Base-by-base conservation (phyloP, 2,113 vertebrate genomes). In the Oxyura jamaicensis region DNA sequence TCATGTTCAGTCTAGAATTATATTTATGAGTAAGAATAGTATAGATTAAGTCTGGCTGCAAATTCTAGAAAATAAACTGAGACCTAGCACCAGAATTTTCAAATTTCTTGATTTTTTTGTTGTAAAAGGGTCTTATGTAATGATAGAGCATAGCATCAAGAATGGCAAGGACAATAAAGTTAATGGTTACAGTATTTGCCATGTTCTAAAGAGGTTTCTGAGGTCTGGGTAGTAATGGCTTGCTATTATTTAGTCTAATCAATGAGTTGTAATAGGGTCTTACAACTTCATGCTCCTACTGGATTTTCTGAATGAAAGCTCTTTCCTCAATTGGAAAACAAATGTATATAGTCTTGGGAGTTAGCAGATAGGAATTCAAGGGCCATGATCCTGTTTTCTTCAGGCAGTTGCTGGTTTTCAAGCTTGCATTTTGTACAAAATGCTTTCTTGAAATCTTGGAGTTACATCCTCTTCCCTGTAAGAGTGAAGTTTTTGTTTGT, bases 241-340 rank as follows among this genome's bases (percentile, higher is more conserved):
- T 46, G 63, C 31, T 14, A 6, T 41, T 20, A 4, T 6, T 77
- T 35, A 9, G 16, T 29, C 10, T 56, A 26, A 8, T 1, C 25
- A 33, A 29, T 8, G 21, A 58, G 23, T 84, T 78, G 65, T 11
- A 50, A 42, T 29, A 71, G 20, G 5, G 41, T 77, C 8, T 66
- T 62, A 2, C 3, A n/a, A 39, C 8, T 84, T 84, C 19, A 14
- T 48, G 10, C 3, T 21, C 3, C 2, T 73, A 0, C 9, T 52
- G 39, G 21, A 44, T 52, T 21, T 90, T 18, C 18, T 66, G 56
- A 63, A 0, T 44, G 36, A 2, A 93, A 65, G 7, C 44, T 59
- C 36, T 67, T 3, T 31, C 71, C 29, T 66, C 31, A 12, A 3
- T 0, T 66, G 28, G 12, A 83, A 78, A 88, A 33, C 2, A 86